phyloP scores from a whole-genome alignment of 2,797 vertebrate genomes.

The Cryptoprocta ferox region DNA sequence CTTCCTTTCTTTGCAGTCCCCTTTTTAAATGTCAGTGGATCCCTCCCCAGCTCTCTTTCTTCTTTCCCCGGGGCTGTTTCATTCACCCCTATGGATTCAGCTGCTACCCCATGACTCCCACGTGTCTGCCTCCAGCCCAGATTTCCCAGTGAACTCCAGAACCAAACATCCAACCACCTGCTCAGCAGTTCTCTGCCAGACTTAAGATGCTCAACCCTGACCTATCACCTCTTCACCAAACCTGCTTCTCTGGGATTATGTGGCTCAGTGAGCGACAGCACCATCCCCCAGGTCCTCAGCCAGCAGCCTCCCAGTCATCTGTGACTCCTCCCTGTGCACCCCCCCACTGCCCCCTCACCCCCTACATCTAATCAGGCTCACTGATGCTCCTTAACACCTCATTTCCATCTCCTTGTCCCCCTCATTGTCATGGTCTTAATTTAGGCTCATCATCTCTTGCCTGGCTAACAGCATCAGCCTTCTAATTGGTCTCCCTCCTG shows the following conservation, averaged over 20 bases:
- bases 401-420: constrained; percentile 66
- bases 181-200: not conserved
- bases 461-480: constrained; percentile 57
- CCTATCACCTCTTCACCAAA: not conserved
- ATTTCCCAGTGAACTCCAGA: constrained; percentile 46
- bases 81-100: constrained; percentile 40
- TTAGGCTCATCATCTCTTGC: constrained; percentile 73
- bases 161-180: constrained; percentile 25
- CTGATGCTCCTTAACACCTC: constrained; percentile 60
- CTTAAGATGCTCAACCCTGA: not conserved
- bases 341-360: constrained; percentile 29
- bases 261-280: constrained; percentile 31
- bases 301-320: constrained; percentile 26
- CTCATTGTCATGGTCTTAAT: constrained; percentile 71
- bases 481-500: constrained; percentile 61
- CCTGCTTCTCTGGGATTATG: not conserved
- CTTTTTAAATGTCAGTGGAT: constrained; percentile 73
- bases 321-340: not conserved
- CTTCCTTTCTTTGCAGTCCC: constrained; percentile 53
- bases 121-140: constrained; percentile 16
- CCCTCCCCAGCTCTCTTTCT: constrained; percentile 35
- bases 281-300: constrained; percentile 46
- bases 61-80: constrained; percentile 21
- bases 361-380: constrained; percentile 70
- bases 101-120: not conserved